Conservation (phyloP, 2,797 vertebrate genomes). For the Myotis pilosus region DNA sequence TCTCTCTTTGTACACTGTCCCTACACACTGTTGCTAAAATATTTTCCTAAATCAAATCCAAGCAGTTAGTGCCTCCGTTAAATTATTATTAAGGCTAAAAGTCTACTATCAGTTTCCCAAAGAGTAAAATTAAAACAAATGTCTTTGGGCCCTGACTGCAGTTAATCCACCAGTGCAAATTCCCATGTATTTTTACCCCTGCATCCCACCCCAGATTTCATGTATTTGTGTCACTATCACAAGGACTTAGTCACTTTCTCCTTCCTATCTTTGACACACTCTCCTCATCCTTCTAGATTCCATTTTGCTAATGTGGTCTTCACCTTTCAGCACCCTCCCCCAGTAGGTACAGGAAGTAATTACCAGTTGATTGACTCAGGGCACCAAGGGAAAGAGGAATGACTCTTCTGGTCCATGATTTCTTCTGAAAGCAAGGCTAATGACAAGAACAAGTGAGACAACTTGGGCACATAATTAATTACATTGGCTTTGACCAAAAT, state of each 20-base stretch:
- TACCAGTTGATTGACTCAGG: neutral
- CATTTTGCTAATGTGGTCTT: neutral
- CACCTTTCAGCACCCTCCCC: neutral
- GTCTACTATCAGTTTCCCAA: neutral
- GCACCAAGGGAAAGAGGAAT: neutral
- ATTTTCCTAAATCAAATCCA: neutral
- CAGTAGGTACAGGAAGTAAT: neutral
- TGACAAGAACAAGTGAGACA: neutral
- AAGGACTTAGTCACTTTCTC: neutral
- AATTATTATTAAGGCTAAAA: neutral
- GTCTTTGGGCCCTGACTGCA: neutral
- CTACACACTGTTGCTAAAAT: neutral
- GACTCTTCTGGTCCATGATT: neutral
- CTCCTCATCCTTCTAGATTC: neutral
- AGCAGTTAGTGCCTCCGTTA: neutral
- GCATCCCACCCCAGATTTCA: neutral
- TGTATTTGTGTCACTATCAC: accelerated
- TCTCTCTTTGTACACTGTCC: neutral
- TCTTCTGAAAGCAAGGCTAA: neutral
- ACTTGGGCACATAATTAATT: neutral
- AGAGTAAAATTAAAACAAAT: neutral
- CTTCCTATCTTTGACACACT: neutral
- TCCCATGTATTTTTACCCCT: neutral
- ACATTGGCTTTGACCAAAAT: neutral
- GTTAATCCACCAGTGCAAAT: neutral